Conservation (phyloP, 2,113 vertebrate genomes). For the Odobenus rosmarus region DNA sequence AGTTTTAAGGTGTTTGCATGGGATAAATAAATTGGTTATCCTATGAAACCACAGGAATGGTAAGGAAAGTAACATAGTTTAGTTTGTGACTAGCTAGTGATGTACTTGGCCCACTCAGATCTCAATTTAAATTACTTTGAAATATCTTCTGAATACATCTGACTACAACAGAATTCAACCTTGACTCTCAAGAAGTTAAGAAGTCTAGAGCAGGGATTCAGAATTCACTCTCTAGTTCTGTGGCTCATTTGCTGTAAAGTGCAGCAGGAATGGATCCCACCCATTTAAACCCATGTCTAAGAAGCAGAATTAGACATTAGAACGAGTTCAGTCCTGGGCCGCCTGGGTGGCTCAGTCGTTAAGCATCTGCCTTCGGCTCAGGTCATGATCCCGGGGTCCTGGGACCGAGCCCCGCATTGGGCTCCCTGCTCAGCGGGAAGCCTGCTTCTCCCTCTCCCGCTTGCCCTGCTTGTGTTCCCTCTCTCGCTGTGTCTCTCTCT, state of each 20-base stretch:
- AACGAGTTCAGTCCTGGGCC: neutral
- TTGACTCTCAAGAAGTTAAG: constrained; percentile 62
- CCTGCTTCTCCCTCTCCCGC: too few species aligned
- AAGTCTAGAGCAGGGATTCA: constrained; percentile 29
- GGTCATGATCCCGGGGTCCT: too few species aligned
- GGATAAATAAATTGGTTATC: constrained; percentile 1
- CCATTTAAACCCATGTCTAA: neutral
- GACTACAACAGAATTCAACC: constrained; percentile 38
- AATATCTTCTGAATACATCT: constrained; percentile 41
- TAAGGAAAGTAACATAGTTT: neutral
- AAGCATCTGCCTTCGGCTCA: too few species aligned
- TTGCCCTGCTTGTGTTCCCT: too few species aligned
- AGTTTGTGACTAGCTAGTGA: neutral
- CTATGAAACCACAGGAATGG: neutral
- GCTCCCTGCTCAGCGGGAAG: too few species aligned
- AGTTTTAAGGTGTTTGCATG: neutral
- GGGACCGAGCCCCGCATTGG: too few species aligned
- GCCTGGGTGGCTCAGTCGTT: too few species aligned
- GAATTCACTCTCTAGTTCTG: constrained; percentile 17
- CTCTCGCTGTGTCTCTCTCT: too few species aligned
- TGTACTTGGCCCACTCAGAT: constrained; percentile 24
- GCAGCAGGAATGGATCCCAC: neutral
- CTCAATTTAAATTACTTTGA: constrained; percentile 41
- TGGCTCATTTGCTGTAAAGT: neutral
- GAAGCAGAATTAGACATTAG: neutral